Evolutionary conservation across 2,888 invertebrate species (phyloP), one percentile per base, ranked within the genome.

Genomic region (Ophioninae sp.): DNA sequence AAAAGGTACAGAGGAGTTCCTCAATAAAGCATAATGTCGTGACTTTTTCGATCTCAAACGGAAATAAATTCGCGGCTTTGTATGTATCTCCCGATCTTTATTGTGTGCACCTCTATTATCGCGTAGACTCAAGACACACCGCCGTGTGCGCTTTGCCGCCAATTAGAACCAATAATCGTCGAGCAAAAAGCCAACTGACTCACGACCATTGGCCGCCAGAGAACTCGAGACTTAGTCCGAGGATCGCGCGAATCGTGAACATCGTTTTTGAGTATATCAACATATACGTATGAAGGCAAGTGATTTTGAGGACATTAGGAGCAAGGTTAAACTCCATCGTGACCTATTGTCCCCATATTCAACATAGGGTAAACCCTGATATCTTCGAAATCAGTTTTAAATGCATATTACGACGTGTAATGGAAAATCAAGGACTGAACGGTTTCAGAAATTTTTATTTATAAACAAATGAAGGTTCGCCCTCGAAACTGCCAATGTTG

Each of bases 91-190:
- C 23, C 37, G 20, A 6, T 37, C 57, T 69, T 17, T 20, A 62
- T 61, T 37, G 56, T 72, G 64, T 64, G 74, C 44, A 76, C 37
- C 72, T 68, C 73, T 44, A 76, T 70, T 80, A 79, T 79, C 72
- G 50, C 50, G 70, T 70, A 59, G 76, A 73, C 80, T 65, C 23
- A 73, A 83, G 80, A 77, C 80, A 83, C 68, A 80, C 83, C 83
- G 83, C 80, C 83, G 79, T 69, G 83, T 77, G 74, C 69, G 83
- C 73, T 69, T 81, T 65, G 80, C 74, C 73, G 80, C 83, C 83
- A 83, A 83, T 83, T 83, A 83, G 83, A 78, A 77, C 74, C 80
- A 83, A 83, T 83, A 83, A 83, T 81, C 83, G 74, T 65, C 39
- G 68, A 80, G 65, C 62, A 78, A 81, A 65, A 79, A 64, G 39